Evolutionary conservation across 2,797 vertebrate genomes (phyloP).

Genomic region (Oreochromis mossambicus): DNA sequence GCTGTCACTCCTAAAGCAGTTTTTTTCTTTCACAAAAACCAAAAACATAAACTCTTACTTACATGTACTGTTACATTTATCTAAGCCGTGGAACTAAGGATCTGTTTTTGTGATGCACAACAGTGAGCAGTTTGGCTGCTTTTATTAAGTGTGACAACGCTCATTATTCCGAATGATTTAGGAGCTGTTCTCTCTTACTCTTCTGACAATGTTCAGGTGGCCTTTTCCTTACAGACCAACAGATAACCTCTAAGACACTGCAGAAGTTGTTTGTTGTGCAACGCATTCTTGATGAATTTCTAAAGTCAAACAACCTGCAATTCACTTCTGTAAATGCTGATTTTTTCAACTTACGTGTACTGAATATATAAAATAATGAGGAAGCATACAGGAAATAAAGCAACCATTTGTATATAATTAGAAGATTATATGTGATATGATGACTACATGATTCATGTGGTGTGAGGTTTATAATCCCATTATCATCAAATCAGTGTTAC

Average conservation of each 20-base stretch:
- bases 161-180: conserved; percentile 70
- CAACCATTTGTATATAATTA: conserved; percentile 5
- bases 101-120: conserved; percentile 37
- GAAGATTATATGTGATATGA: neutral
- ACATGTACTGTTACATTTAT: conserved; percentile 21
- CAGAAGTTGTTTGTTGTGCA: conserved; percentile 11
- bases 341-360: neutral
- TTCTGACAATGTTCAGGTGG: conserved; percentile 57
- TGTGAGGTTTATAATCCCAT: neutral
- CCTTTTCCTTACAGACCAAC: conserved; percentile 40
- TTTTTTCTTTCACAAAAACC: neutral
- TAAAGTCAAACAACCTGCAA: neutral
- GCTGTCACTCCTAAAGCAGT: conserved; percentile 21
- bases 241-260: conserved; percentile 49
- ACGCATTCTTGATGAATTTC: conserved; percentile 22
- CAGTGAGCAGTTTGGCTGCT: conserved; percentile 27
- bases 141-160: conserved; percentile 61
- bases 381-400: neutral
- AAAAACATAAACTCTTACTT: neutral
- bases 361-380: neutral
- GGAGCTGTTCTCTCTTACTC: conserved; percentile 32
- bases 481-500: conserved; percentile 17
- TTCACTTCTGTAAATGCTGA: neutral
- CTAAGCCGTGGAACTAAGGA: neutral
- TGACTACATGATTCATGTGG: neutral